Evolutionary conservation across 1,140 invertebrate species (phyloP).

Genomic region (Tetraneura akinire): DNA sequence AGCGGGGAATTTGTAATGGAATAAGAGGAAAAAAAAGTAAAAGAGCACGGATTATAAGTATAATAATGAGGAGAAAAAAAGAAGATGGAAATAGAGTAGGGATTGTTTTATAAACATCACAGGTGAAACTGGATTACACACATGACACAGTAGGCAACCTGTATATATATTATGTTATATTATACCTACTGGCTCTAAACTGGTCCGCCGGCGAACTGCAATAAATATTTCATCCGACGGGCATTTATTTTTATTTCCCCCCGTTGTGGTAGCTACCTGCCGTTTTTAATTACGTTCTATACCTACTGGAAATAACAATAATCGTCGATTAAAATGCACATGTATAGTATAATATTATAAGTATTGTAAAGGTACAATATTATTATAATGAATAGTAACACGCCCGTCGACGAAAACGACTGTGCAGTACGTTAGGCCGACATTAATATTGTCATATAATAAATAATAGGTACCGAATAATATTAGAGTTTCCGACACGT

Average conservation of each 20-base stretch:
- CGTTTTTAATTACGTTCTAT: constrained; percentile 13
- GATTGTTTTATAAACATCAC: constrained; percentile 1
- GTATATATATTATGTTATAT: too few relatives aligned
- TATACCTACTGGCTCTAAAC: neutral
- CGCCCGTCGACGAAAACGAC: neutral
- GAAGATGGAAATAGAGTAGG: constrained; percentile 23
- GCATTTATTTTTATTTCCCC: neutral
- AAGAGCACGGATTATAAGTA: neutral
- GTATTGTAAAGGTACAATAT: too few relatives aligned
- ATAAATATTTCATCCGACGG: constrained; percentile 34
- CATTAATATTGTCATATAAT: too few relatives aligned
- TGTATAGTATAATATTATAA: too few relatives aligned
- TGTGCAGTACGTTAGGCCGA: too few relatives aligned
- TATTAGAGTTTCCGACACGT: too few relatives aligned
- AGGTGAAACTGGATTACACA: constrained; percentile 46
- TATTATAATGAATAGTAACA: too few relatives aligned
- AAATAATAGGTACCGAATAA: too few relatives aligned
- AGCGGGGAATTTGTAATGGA: constrained; percentile 22
- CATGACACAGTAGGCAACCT: too few relatives aligned
- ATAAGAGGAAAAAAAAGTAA: constrained; percentile 4
- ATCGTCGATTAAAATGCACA: neutral
- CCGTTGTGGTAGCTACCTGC: constrained; percentile 26
- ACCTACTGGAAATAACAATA: neutral
- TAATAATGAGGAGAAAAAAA: constrained; percentile 14
- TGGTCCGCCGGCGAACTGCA: constrained; percentile 15